Conservation (phyloP, 2,888 invertebrate genomes). For the Terebella lapidaria region DNA sequence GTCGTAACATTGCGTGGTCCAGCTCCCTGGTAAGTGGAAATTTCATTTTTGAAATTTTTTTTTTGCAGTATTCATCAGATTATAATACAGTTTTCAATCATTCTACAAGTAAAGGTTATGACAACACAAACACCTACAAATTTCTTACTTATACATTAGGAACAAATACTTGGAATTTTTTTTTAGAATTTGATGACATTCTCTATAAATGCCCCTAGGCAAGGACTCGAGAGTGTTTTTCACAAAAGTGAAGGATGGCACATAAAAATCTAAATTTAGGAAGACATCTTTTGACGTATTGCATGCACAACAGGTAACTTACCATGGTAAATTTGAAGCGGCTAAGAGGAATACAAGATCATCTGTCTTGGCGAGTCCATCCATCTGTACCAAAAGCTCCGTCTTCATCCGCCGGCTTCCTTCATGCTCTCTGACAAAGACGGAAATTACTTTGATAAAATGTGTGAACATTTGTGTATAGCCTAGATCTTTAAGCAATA, state of each 20-base stretch:
- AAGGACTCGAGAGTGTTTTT: too few species aligned
- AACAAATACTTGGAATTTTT: too few species aligned
- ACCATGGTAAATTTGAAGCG: conserved; percentile 90
- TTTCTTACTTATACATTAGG: too few species aligned
- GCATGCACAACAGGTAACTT: too few species aligned
- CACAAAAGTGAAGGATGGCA: too few species aligned
- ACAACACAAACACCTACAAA: too few species aligned
- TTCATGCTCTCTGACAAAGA: conserved; percentile 74
- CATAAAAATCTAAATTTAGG: too few species aligned
- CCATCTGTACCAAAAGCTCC: conserved; percentile 80
- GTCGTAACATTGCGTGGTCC: conserved; percentile 78
- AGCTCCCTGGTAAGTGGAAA: conserved; percentile 75
- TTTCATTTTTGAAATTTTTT: not conserved
- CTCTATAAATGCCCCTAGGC: too few species aligned
- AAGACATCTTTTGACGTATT: too few species aligned
- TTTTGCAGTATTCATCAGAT: not conserved
- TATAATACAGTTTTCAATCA: not conserved
- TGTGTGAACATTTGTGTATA: not conserved
- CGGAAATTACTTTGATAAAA: too few species aligned
- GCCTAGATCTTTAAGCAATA: not conserved
- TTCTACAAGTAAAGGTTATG: not conserved
- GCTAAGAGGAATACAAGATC: conserved; percentile 74
- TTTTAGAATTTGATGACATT: too few species aligned
- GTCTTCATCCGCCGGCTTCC: conserved; percentile 82
- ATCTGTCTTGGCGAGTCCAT: conserved; percentile 66